Percentiles rank a stretch among this genome's conserved stretches.
These are phyloP conservation scores for Scyliorhinus canicula DNA, from an alignment of 2,797 vertebrate genomes.

Conservation along the genomic window DNA sequence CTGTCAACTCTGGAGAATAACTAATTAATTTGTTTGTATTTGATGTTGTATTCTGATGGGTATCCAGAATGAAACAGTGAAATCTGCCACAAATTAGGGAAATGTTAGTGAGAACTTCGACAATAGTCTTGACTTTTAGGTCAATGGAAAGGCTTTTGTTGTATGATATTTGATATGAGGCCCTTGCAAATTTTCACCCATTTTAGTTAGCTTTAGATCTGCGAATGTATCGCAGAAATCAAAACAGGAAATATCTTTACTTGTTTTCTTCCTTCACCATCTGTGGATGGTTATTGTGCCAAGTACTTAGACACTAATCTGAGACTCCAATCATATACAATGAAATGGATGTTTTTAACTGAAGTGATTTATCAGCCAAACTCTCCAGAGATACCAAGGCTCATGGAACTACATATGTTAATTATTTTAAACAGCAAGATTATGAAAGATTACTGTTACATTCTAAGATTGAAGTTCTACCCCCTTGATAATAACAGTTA, in stretches of 20 bases:
- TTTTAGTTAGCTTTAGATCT: not conserved
- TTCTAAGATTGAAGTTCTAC: not conserved
- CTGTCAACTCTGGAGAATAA: not conserved
- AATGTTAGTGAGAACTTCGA: not conserved
- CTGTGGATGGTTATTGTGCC: not conserved
- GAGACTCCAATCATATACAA: not conserved
- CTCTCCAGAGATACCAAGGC: not conserved
- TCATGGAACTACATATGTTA: not conserved
- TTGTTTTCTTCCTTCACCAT: not conserved
- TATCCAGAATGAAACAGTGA: not conserved
- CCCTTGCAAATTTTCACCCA: not conserved
- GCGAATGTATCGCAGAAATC: not conserved
- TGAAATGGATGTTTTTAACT: conserved; percentile 24
- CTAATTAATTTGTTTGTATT: not conserved
- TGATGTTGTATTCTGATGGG: not conserved
- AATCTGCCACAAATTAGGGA: not conserved
- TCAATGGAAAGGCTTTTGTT: not conserved
- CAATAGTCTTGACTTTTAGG: not conserved
- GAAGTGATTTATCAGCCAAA: not conserved
- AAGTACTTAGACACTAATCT: not conserved
- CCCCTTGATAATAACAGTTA: not conserved
- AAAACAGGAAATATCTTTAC: not conserved
- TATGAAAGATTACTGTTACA: conserved; percentile 3
- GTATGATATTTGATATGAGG: not conserved
- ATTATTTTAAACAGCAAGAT: not conserved